Conservation (phyloP, 2,888 invertebrate genomes). For the Lamellibrachia columna region DNA sequence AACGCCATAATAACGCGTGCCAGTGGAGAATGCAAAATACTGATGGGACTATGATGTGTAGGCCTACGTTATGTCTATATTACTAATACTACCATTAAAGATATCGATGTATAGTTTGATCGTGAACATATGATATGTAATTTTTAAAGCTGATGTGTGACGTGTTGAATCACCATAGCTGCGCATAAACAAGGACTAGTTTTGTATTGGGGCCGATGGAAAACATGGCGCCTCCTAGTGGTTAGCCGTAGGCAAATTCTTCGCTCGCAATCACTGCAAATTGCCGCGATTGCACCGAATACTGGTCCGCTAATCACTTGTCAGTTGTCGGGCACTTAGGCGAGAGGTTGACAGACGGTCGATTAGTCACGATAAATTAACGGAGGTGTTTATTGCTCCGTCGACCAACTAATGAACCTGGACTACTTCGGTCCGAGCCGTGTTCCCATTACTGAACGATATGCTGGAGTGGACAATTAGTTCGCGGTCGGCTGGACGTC, state of each 20-base stretch:
- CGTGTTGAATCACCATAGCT: not conserved
- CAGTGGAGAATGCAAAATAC: too few relatives aligned
- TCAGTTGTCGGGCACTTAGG: not conserved
- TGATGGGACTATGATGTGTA: too few relatives aligned
- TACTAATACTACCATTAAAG: too few relatives aligned
- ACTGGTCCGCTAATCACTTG: not conserved
- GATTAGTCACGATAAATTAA: slow-evolving; percentile 16
- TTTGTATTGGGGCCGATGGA: not conserved
- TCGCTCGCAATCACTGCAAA: slow-evolving; percentile 2
- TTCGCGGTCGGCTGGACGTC: not conserved
- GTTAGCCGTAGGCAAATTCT: not conserved
- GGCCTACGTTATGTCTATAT: too few relatives aligned
- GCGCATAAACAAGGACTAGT: not conserved
- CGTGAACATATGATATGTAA: not conserved
- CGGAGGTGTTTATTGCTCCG: not conserved
- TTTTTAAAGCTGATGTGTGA: not conserved
- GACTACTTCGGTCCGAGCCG: not conserved
- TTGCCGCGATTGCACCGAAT: not conserved
- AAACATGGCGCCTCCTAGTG: not conserved
- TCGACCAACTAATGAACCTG: not conserved
- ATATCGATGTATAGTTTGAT: not conserved
- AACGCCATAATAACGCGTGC: too few relatives aligned
- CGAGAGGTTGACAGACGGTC: not conserved
- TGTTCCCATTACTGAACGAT: not conserved
- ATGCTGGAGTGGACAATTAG: not conserved